Conservation (phyloP, 1,140 invertebrate species). For the Trialeurodes vaporariorum region DNA sequence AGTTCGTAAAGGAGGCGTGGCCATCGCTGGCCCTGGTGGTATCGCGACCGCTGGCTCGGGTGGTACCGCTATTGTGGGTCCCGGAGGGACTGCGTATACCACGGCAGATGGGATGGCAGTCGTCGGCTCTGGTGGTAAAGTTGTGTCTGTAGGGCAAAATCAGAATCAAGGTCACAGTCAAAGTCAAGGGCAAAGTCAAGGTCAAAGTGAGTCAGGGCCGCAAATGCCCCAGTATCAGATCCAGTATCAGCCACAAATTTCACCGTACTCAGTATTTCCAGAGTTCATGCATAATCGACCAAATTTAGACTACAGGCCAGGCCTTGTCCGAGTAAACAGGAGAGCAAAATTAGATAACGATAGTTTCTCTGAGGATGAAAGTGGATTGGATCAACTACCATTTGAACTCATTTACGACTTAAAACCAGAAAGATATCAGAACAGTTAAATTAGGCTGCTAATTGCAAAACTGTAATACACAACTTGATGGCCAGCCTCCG, state of each 20-base stretch:
- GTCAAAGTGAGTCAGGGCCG: no score
- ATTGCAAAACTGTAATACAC: no score
- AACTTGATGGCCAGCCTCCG: no score
- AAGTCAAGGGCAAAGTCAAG: no score
- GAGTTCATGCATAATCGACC: background rate
- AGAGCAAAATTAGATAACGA: background rate
- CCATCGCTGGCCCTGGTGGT: slow-evolving; percentile 58
- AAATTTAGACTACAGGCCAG: background rate
- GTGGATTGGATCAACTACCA: background rate
- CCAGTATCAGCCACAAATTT: background rate
- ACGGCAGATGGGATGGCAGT: slow-evolving; percentile 51
- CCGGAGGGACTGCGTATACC: slow-evolving; percentile 54
- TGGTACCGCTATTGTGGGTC: slow-evolving; percentile 58
- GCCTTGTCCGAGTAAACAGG: background rate
- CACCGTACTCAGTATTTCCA: background rate
- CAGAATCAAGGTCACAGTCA: background rate
- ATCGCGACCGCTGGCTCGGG: slow-evolving; percentile 57
- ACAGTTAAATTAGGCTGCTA: no score
- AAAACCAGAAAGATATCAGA: background rate
- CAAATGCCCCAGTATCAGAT: background rate
- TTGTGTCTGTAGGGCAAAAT: slow-evolving; percentile 31
- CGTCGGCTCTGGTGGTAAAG: slow-evolving; percentile 50
- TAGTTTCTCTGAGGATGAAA: background rate
- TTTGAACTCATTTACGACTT: background rate
- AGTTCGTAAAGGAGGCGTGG: slow-evolving; percentile 54